phyloP scores from a whole-genome alignment of 53 echinoderm and acorn worm genomes.

The Crossaster papposus region DNA sequence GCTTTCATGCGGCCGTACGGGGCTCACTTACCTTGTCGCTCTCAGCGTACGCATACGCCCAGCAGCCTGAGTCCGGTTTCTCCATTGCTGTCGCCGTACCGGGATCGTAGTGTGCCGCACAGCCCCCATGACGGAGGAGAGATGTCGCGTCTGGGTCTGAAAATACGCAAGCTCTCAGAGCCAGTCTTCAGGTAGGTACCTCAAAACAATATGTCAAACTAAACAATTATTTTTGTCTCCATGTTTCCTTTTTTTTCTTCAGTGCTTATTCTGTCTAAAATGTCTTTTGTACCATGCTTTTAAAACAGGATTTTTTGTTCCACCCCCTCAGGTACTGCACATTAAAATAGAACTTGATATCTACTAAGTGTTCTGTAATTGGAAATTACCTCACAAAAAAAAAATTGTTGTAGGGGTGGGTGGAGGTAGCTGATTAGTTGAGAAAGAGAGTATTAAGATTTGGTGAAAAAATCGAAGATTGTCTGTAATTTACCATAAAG shows the following conservation, averaged over 20 bases:
- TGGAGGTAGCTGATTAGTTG: too few species aligned
- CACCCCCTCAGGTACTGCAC: too few species aligned
- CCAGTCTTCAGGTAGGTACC: slow-evolving; percentile 72
- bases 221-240: background rate
- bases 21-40: slow-evolving; percentile 34
- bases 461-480: too few species aligned
- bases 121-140: slow-evolving; percentile 44
- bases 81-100: slow-evolving; percentile 49
- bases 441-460: too few species aligned
- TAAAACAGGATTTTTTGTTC: too few species aligned
- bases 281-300: too few species aligned
- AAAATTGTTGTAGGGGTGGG: too few species aligned
- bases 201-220: background rate
- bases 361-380: too few species aligned
- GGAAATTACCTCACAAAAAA: too few species aligned
- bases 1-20: slow-evolving; percentile 57
- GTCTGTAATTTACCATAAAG: too few species aligned
- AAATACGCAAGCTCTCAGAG: slow-evolving; percentile 88
- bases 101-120: slow-evolving; percentile 26
- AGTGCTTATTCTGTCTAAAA: too few species aligned
- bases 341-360: too few species aligned
- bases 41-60: slow-evolving; percentile 16
- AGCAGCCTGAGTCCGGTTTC: slow-evolving; percentile 44
- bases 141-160: slow-evolving; percentile 56
- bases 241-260: background rate